Conservation (phyloP, 1,140 invertebrate genomes). For the Amphibalanus amphitrite region DNA sequence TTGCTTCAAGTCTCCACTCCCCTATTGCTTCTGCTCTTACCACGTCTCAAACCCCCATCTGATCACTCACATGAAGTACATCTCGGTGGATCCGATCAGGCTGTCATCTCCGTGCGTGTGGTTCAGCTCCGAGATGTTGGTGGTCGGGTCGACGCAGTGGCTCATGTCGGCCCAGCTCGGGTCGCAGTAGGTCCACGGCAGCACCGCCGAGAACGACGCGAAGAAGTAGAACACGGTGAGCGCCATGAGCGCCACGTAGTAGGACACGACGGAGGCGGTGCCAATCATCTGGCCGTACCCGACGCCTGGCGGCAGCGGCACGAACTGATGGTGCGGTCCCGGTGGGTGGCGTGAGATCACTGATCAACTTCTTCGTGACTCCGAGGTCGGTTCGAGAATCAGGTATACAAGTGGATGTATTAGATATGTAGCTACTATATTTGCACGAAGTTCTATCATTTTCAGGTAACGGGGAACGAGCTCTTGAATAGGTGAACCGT, state of each 20-base stretch:
- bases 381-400: no score
- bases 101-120: slow-evolving; percentile 13
- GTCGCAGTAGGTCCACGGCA: slow-evolving; percentile 26
- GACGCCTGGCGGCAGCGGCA: slow-evolving; percentile 22
- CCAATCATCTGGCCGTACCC: slow-evolving; percentile 27
- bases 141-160: background rate
- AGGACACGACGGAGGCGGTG: slow-evolving; percentile 24
- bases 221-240: slow-evolving; percentile 28
- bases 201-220: slow-evolving; percentile 21
- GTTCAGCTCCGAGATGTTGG: slow-evolving; percentile 5
- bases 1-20: no score
- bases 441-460: no score
- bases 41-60: no score
- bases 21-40: no score
- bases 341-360: background rate
- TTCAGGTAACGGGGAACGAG: no score
- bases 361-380: no score
- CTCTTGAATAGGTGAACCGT: no score
- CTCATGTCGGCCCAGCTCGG: slow-evolving; percentile 19
- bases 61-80: slow-evolving; percentile 15
- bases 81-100: slow-evolving; percentile 19
- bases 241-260: slow-evolving; percentile 28
- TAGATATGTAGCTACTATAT: no score
- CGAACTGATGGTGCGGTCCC: background rate
- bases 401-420: no score